Percentiles rank a stretch among this genome's conserved stretches.
phyloP scores from a whole-genome alignment of 2,797 vertebrate genomes.

The Ctenosaura bakeri region DNA sequence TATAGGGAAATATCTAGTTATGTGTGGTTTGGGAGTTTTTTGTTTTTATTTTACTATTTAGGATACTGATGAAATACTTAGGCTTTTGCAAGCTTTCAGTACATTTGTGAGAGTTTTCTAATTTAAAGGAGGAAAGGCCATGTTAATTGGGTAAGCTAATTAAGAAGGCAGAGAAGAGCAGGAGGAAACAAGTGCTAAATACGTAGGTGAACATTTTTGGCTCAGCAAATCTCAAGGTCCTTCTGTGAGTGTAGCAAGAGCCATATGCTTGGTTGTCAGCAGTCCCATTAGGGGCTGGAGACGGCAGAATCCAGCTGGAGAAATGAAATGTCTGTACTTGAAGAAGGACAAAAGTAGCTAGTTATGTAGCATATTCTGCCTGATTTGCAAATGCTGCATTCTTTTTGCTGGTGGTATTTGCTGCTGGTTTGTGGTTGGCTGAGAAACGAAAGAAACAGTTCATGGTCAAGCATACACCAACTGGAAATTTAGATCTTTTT shows the following conservation, averaged over 20 bases:
- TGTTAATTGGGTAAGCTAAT: slow-evolving; percentile 51
- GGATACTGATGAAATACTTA: not conserved
- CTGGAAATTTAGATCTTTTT: not conserved
- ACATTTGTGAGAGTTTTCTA: slow-evolving; percentile 17
- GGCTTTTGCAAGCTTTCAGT: slow-evolving; percentile 28
- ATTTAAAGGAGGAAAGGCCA: not conserved
- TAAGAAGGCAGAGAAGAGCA: slow-evolving; percentile 23
- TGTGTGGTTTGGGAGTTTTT: not conserved
- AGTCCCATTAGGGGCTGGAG: not conserved
- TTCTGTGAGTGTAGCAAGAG: slow-evolving; percentile 48
- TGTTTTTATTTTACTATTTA: slow-evolving; percentile 20
- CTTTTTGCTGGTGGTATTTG: slow-evolving; percentile 14
- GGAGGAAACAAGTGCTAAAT: slow-evolving; percentile 54
- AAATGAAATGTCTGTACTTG: slow-evolving; percentile 24
- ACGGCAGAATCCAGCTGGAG: slow-evolving; percentile 30
- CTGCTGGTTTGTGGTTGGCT: slow-evolving; percentile 19
- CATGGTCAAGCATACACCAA: rapidly evolving
- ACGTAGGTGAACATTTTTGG: slow-evolving; percentile 58
- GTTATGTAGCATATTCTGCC: slow-evolving; percentile 25
- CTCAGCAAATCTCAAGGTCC: slow-evolving; percentile 57
- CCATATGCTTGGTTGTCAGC: slow-evolving; percentile 39
- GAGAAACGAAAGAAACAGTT: not conserved
- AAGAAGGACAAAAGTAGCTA: slow-evolving; percentile 35
- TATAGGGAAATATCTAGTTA: not conserved
- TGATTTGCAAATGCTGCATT: slow-evolving; percentile 36